A percentile compares a stretch with the other conserved stretches of the same genome.
These are phyloP conservation scores for Ischnura elegans DNA, from an alignment of 2,888 invertebrate genomes.

Conservation along the genomic window DNA sequence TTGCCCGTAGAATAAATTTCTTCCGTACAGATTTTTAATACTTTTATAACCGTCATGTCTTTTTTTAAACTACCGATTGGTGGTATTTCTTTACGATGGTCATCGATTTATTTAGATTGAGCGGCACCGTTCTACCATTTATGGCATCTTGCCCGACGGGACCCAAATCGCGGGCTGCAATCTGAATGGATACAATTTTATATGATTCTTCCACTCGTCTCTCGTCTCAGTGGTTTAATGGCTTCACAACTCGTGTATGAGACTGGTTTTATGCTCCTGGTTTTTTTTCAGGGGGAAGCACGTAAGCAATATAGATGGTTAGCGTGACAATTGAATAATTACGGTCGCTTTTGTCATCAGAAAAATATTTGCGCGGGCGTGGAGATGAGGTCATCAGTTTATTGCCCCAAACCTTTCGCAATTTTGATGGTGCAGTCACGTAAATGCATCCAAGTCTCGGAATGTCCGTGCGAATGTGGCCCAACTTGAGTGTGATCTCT, in stretches of 20 bases:
- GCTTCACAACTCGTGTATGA: not conserved
- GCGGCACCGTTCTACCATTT: not conserved
- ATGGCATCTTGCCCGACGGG: not conserved
- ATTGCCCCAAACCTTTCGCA: not conserved
- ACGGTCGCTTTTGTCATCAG: not conserved
- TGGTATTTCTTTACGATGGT: not conserved
- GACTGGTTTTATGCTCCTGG: not conserved
- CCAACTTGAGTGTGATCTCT: not conserved
- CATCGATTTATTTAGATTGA: not conserved
- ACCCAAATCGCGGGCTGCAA: not conserved
- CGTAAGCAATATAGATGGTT: not conserved
- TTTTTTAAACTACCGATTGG: not conserved
- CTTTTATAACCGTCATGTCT: not conserved
- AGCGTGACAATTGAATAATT: not conserved
- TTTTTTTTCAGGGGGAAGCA: not conserved
- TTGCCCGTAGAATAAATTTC: not conserved
- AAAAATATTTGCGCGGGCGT: not conserved
- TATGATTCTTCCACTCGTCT: slow-evolving; percentile 9
- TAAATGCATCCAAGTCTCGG: not conserved
- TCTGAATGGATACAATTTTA: not conserved
- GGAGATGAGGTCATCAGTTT: not conserved
- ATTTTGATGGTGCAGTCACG: not conserved
- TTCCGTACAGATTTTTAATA: not conserved
- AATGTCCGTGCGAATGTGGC: not conserved
- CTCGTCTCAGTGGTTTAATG: not conserved